Base-by-base conservation (phyloP, 2,113 vertebrate genomes). In the Naja naja region DNA sequence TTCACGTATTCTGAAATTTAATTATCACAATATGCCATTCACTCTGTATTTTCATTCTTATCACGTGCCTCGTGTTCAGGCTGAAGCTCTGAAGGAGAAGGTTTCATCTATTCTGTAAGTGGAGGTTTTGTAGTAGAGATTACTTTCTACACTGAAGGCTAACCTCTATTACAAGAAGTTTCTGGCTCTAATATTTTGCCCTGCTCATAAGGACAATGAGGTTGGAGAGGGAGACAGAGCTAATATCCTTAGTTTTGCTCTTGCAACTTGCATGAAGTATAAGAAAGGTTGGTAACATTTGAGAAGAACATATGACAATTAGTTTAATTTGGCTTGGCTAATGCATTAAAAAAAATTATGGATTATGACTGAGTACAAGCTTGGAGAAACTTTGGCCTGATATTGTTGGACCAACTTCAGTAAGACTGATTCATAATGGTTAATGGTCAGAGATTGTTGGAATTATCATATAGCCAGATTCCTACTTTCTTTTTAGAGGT, bases 241-340 rank as follows among this genome's bases (percentile, higher is more conserved):
- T 81, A 81, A 81, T 81, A 81, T 7, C 60, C 30, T 74, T 81
- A 81, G 20, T 39, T 81, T 39, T 81, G 20, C 18, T 43, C 18
- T 81, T 6, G 1, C 34, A 43, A 81, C 74, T 81, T 43, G 34
- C 34, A 43, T 81, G 8, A 43, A 22, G 18, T 39, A 43, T 81
- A 39, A 81, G 34, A 43, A 81, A 81, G 34, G 7, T 81, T 43
- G 34, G 34, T 43, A 81, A 43, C 34, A 81, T 81, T 43, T 81
- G 74, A 22, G 74, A 43, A 81, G 34, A 81, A 43, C 20, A 43
- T 43, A 81, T 81, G 20, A 81, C 7, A 43, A 30, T 81, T 93
- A 94, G 94, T 94, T 54, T 90, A 39, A 60, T 81, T 91, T 23
- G 16, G 11, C 85, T 92, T 91, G 86, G 89, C 90, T 69, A 90